Evolutionary conservation across 2,797 vertebrate genomes (phyloP).

Genomic region (Ctenochaetus hawaiiensis): DNA sequence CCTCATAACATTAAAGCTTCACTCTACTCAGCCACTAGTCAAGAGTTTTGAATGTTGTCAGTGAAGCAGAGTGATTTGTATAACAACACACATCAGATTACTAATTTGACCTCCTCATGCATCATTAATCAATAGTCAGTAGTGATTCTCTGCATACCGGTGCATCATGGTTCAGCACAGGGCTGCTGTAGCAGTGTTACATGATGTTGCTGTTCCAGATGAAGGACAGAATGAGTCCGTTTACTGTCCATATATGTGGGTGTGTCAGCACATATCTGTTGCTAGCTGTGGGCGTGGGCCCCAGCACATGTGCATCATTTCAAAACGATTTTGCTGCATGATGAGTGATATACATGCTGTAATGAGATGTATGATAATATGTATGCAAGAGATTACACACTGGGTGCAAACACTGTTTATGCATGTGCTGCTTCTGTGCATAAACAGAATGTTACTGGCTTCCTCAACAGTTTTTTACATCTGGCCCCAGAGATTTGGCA

Average conservation of each 20-base stretch:
- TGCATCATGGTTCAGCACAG: not conserved
- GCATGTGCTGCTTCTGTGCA: conserved; percentile 24
- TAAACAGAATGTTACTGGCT: conserved; percentile 24
- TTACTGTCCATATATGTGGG: conserved; percentile 32
- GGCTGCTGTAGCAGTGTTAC: not conserved
- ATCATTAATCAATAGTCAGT: conserved; percentile 21
- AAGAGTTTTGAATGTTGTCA: not conserved
- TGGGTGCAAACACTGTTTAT: conserved; percentile 27
- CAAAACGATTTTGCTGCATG: conserved; percentile 24
- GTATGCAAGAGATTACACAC: conserved; percentile 37
- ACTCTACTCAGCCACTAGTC: not conserved
- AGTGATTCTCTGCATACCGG: conserved; percentile 1
- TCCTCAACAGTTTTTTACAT: conserved; percentile 17
- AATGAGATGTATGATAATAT: conserved; percentile 53
- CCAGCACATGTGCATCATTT: conserved; percentile 40
- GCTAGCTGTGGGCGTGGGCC: not conserved
- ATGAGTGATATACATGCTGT: conserved; percentile 29
- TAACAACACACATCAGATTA: conserved; percentile 1
- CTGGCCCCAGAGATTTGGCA: conserved; percentile 23
- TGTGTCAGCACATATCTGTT: conserved; percentile 34
- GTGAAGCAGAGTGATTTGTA: not conserved
- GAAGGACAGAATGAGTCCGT: conserved; percentile 37
- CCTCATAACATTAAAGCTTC: not conserved
- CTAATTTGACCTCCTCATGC: conserved; percentile 4
- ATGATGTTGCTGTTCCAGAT: conserved; percentile 6